These are phyloP conservation scores for Heliconius erato DNA, from an alignment of 2,888 invertebrate species.

Conservation along the genomic window DNA sequence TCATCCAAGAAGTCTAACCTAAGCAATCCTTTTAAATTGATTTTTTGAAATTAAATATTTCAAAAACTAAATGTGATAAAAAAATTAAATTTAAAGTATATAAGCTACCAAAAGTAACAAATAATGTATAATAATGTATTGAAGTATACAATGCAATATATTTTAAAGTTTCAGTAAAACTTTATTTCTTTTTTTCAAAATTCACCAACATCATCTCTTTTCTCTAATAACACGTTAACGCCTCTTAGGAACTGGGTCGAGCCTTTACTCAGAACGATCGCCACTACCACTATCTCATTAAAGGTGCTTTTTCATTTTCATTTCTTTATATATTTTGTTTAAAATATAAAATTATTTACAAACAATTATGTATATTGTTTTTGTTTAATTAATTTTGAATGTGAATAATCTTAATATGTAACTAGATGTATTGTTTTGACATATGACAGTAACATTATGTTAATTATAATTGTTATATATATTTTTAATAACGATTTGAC, in stretches of 20 bases:
- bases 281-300: constrained; percentile 42
- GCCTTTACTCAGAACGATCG: constrained; percentile 43
- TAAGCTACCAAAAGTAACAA: too few species aligned
- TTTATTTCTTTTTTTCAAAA: constrained; percentile 22
- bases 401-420: not conserved
- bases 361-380: not conserved
- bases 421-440: not conserved
- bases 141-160: too few species aligned
- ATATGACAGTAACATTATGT: not conserved
- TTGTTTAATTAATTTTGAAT: not conserved
- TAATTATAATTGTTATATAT: not conserved
- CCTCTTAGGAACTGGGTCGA: constrained; percentile 46
- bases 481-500: not conserved
- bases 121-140: too few species aligned
- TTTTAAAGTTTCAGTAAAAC: not conserved
- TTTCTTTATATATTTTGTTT: constrained; percentile 9
- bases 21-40: too few species aligned
- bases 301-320: constrained; percentile 35
- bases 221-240: constrained; percentile 40
- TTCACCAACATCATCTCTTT: constrained; percentile 19
- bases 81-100: too few species aligned
- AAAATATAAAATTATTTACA: not conserved
- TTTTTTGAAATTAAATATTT: too few species aligned
- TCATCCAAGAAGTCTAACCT: not conserved
- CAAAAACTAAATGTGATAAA: too few species aligned